Base-by-base conservation (phyloP, 2,888 invertebrate species). In the Cosmorhoe ocellata region DNA sequence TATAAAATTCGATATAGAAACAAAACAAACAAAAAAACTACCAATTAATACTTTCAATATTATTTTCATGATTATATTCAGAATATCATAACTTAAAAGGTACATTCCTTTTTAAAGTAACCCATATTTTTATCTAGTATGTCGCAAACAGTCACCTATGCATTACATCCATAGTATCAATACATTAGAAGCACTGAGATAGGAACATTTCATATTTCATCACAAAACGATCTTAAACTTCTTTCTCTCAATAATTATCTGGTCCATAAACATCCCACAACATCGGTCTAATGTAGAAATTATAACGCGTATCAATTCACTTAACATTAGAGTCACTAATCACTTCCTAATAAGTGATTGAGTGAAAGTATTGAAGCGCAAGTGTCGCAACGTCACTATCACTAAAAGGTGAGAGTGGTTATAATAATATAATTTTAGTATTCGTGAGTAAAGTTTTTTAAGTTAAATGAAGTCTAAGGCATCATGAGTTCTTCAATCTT, bases 281-380 rank as follows among this genome's bases (percentile, higher is more conserved):
- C 18, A 22, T 41, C 46, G 6, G n/a, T 37, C 37, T 37, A 34
- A 38, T 34, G 28, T 45, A 44, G 31, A 53, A 53, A 53, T 48
- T 53, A 48, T 44, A 45, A 36, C 38, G 14, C 24, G 39, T 51
- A 51, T 51, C 51, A 10, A 48, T 33, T 49, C 53, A 47, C 52
- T 53, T 48, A 53, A 40, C 53, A 48, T 41, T 44, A 37, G 26
- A 53, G 47, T 24, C 36, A 48, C 62, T 62, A 65, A 75, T 74
- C 65, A 71, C 74, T 71, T 75, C 76, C 77, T 71, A 76, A 80
- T 74, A 73, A 58, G 72, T 64, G 66, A 59, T 55, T 48, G 58
- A 66, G 76, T 67, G 79, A 79, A 80, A 80, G 80, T 64, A 66
- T 59, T 57, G 62, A 63, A 46, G 56, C 59, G 59, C 56, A 53